Percentiles rank a stretch among this genome's conserved stretches.
phyloP scores from a whole-genome alignment of 2,113 vertebrate species.

The Chelonoidis abingdonii region DNA sequence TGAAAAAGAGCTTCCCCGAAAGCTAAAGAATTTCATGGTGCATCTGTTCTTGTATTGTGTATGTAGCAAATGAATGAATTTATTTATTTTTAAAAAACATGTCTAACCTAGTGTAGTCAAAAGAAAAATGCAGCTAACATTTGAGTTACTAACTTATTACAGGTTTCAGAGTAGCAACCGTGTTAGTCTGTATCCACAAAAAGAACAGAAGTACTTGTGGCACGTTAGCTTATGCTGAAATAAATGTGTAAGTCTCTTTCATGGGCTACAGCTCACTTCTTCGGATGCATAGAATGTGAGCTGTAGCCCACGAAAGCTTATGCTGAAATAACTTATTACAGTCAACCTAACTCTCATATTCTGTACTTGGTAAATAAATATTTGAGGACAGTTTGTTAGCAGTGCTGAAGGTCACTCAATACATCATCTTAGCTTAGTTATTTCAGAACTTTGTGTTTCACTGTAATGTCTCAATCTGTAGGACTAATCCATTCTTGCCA shows the following conservation, averaged over 20 bases:
- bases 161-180: no score
- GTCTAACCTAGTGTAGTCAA: not conserved
- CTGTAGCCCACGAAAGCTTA: no score
- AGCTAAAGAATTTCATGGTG: not conserved
- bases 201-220: no score
- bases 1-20: not conserved
- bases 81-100: no score
- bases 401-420: not conserved
- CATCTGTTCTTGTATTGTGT: not conserved
- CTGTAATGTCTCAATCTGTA: not conserved
- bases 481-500: not conserved
- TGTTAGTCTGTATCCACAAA: no score
- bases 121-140: not conserved
- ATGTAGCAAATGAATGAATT: not conserved
- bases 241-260: no score
- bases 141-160: not conserved
- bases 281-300: no score
- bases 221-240: no score
- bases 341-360: not conserved
- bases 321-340: not conserved
- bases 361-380: not conserved
- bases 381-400: accelerated
- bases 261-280: no score
- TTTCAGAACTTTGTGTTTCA: not conserved
- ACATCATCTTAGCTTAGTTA: not conserved